These are phyloP conservation scores for Leptinotarsa defecta DNA, from an alignment of 1,140 invertebrate genomes.

Conservation along the genomic window DNA sequence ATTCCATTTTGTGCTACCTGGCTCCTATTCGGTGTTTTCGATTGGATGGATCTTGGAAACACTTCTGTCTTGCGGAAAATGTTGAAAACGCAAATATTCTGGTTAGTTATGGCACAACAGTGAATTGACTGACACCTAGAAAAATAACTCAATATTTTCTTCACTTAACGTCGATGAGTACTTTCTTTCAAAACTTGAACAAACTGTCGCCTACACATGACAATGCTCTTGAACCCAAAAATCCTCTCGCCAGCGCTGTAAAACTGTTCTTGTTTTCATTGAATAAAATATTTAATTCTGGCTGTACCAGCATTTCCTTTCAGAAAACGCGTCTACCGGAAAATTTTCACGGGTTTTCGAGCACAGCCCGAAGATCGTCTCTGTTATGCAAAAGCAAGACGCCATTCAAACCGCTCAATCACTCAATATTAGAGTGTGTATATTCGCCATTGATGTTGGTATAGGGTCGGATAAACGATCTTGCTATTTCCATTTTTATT, in stretches of 20 bases:
- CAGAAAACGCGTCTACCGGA: background rate
- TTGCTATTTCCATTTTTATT: slow-evolving; percentile 14
- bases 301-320: slow-evolving; percentile 3
- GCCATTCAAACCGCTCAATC: slow-evolving; percentile 10
- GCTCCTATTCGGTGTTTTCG: no score
- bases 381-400: slow-evolving; percentile 6
- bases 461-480: slow-evolving; percentile 10
- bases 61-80: no score
- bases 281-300: slow-evolving; percentile 1
- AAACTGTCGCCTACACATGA: no score
- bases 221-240: background rate
- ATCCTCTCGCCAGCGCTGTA: background rate
- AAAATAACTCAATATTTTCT: no score
- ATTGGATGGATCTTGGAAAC: no score
- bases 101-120: no score
- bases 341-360: background rate
- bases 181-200: no score
- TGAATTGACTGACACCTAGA: no score
- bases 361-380: background rate
- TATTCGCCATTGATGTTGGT: background rate
- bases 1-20: no score
- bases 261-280: background rate
- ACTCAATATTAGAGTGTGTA: slow-evolving; percentile 8
- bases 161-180: no score
- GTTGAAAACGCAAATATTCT: no score